Evolutionary conservation across 2,113 vertebrate species (phyloP).

Genomic region (Misgurnus mizolepis): DNA sequence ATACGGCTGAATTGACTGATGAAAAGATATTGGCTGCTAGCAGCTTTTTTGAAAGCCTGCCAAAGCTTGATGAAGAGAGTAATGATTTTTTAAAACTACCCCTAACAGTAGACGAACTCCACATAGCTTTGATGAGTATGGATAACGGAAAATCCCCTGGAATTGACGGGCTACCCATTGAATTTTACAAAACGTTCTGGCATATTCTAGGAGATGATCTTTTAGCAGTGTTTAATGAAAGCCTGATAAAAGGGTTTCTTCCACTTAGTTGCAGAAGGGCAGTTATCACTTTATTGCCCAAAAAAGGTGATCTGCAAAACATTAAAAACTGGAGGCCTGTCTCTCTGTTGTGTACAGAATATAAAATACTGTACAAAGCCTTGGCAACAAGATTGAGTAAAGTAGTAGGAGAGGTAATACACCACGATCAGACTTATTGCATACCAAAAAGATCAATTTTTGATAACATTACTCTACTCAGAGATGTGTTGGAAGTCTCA

Average conservation of each 20-base stretch:
- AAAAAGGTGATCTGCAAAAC: neutral
- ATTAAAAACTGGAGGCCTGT: neutral
- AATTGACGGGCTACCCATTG: conserved; percentile 22
- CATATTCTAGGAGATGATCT: neutral
- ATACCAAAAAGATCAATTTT: neutral
- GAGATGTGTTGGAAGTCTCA: neutral
- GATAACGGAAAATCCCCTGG: neutral
- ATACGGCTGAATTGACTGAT: neutral
- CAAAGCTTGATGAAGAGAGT: neutral
- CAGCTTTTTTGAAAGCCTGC: conserved; percentile 1
- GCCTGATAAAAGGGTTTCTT: neutral
- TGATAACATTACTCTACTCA: neutral
- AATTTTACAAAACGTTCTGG: conserved; percentile 38
- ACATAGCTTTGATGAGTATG: neutral
- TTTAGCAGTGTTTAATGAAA: conserved; percentile 1
- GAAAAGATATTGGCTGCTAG: neutral
- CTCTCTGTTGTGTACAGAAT: neutral
- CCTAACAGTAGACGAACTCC: neutral
- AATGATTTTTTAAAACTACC: neutral
- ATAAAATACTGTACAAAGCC: neutral
- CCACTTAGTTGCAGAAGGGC: conserved; percentile 21
- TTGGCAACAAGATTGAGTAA: neutral
- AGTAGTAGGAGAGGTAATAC: neutral
- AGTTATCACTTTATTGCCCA: neutral
- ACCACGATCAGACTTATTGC: neutral